Conservation (phyloP, 2,113 vertebrate species). For the Xyliphius kryptos region DNA sequence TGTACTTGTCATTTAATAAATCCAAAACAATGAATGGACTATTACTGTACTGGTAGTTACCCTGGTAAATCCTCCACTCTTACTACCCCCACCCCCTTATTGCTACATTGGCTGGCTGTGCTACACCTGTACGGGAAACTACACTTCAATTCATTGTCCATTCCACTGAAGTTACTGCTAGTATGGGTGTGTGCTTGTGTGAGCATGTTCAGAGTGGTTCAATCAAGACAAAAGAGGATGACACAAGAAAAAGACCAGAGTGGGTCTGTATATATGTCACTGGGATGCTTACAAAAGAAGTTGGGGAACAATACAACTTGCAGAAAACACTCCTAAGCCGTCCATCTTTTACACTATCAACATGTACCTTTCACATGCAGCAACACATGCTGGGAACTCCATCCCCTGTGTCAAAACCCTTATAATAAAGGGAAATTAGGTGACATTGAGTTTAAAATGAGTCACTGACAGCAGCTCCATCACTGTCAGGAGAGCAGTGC, state of each 20-base stretch:
- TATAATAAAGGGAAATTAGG: constrained; percentile 49
- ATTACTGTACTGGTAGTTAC: too few species aligned
- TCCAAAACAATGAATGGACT: too few species aligned
- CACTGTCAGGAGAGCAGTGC: constrained; percentile 44
- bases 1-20: too few species aligned
- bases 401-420: constrained; percentile 41
- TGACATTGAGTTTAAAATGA: constrained; percentile 60
- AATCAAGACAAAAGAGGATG: constrained; percentile 29
- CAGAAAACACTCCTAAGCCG: constrained; percentile 39
- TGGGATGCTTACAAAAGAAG: constrained; percentile 37
- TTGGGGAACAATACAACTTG: constrained; percentile 44
- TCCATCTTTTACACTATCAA: constrained; percentile 49
- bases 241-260: constrained; percentile 12
- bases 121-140: too few species aligned
- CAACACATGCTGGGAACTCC: constrained; percentile 43
- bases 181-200: too few species aligned
- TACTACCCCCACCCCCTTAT: too few species aligned
- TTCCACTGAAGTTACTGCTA: too few species aligned
- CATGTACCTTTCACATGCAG: constrained; percentile 47
- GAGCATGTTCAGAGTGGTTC: constrained; percentile 24
- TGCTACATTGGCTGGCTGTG: too few species aligned
- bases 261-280: constrained; percentile 46
- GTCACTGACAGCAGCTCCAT: constrained; percentile 45
- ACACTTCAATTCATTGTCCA: too few species aligned
- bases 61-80: too few species aligned